Base-by-base conservation (phyloP, 2,888 invertebrate genomes). In the Cabera pusaria region DNA sequence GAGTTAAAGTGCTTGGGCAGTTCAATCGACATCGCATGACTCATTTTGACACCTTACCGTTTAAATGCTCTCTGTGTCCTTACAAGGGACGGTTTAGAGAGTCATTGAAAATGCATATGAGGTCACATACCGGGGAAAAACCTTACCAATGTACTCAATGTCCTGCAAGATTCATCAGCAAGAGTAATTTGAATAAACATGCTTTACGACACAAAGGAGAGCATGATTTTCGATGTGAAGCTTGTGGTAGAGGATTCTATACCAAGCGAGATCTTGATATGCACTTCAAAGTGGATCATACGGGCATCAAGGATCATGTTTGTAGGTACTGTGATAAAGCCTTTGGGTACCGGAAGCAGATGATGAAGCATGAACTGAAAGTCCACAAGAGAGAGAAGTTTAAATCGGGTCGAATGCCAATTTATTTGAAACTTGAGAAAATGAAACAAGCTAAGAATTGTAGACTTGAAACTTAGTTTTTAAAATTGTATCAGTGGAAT, bases 281-380 rank as follows among this genome's bases (percentile, higher is more conserved):
- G 32, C 88, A 88, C 41, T 68, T 74, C n/a, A 82, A 79, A 66
- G 81, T 83, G 0, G 81, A 77, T 24, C 88, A 88, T 45, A 63
- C 66, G 0, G 87, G 87, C 1, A 64, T 83, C 7, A 84, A 77
- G 28, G 87, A 87, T 0, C 83, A 86, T 56, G 43, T 75, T 1
- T 88, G 87, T 32, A 72, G 71, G 32, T 46, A 74, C 1, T 88
- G 88, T 44, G 78, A 79, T 0, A 86, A 85, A 49, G 75, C 75
- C 1, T 87, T 87, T 70, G 85, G 85, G 1, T 80, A 82, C 38
- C 57, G 82, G 3, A 86, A 82, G 42, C 84, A 83, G 48, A 74
- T 87, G 83, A 83, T 81, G 82, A 85, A 81, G 54, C 88, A 88
- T 56, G 80, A 86, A 34, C 43, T 75, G 0, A 80, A 70, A 44